These are phyloP conservation scores for Sebastiscus tertius DNA, from an alignment of 2,797 vertebrate genomes.

Conservation along the genomic window DNA sequence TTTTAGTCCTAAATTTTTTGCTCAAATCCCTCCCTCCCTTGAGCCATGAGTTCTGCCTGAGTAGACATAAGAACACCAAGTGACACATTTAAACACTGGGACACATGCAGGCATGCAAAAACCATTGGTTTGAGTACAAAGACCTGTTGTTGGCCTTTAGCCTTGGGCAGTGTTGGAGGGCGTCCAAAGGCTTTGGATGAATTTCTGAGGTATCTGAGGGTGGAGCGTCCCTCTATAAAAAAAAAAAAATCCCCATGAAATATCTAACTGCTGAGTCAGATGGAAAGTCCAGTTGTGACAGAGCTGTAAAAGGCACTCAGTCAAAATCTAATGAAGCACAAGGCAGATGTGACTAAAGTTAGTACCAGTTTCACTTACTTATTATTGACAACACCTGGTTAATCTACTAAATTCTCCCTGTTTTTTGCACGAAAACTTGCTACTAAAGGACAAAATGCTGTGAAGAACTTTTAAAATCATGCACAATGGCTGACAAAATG, in stretches of 20 bases:
- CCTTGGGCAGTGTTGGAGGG: not conserved
- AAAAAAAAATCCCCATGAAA: slow-evolving; percentile 23
- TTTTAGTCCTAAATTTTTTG: not conserved
- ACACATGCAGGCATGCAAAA: not conserved
- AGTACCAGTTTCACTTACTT: not conserved
- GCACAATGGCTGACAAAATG: slow-evolving; percentile 63
- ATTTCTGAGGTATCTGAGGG: slow-evolving; percentile 17
- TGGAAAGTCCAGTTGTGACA: slow-evolving; percentile 35
- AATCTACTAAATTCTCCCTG: not conserved
- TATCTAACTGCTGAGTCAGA: slow-evolving; percentile 21
- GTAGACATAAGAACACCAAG: not conserved
- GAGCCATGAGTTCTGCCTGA: not conserved
- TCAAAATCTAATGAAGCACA: not conserved
- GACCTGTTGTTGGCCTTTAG: not conserved
- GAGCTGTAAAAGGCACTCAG: not conserved
- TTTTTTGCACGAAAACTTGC: slow-evolving; percentile 62
- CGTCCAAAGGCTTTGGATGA: slow-evolving; percentile 14
- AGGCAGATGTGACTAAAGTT: not conserved
- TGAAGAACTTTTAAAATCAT: slow-evolving; percentile 64
- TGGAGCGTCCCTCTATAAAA: slow-evolving; percentile 16
- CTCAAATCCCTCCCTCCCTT: slow-evolving; percentile 21
- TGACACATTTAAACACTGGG: not conserved
- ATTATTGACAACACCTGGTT: not conserved
- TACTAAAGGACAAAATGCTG: slow-evolving; percentile 70
- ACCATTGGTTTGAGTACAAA: not conserved